phyloP scores from a whole-genome alignment of 2,113 vertebrate genomes.

The Azemiops feae region DNA sequence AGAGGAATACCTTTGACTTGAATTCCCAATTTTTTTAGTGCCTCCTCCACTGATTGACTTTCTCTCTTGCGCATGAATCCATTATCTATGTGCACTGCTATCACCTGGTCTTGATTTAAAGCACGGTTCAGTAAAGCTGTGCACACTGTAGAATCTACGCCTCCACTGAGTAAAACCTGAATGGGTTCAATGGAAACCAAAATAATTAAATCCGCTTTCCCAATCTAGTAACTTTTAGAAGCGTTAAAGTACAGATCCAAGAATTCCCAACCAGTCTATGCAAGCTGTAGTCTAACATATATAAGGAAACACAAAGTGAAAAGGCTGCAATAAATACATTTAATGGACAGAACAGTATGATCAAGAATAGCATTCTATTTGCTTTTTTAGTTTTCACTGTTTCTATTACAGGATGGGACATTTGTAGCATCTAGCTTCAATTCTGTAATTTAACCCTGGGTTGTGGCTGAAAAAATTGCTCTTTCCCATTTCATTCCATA shows the following conservation, averaged over 20 bases:
- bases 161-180: conserved; percentile 93
- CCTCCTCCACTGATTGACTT: conserved; percentile 95
- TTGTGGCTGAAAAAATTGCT: not conserved
- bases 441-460: not conserved
- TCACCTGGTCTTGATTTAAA: conserved; percentile 89
- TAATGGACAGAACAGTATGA: not conserved
- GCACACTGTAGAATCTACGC: conserved; percentile 97
- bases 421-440: not conserved
- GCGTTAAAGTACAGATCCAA: not conserved
- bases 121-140: conserved; percentile 96
- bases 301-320: not conserved
- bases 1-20: conserved; percentile 86
- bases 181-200: not conserved
- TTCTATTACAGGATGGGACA: not conserved
- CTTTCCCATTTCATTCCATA: not conserved
- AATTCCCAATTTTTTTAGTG: conserved; percentile 93
- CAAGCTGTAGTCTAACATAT: not conserved
- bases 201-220: not conserved
- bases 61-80: conserved; percentile 98
- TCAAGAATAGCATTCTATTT: not conserved
- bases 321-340: not conserved
- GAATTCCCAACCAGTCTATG: not conserved
- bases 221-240: not conserved
- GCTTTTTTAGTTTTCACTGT: not conserved
- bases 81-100: conserved; percentile 98